Evolutionary conservation across 1,140 invertebrate genomes (phyloP).

Genomic region (Stratiolaelaps scimitus): DNA sequence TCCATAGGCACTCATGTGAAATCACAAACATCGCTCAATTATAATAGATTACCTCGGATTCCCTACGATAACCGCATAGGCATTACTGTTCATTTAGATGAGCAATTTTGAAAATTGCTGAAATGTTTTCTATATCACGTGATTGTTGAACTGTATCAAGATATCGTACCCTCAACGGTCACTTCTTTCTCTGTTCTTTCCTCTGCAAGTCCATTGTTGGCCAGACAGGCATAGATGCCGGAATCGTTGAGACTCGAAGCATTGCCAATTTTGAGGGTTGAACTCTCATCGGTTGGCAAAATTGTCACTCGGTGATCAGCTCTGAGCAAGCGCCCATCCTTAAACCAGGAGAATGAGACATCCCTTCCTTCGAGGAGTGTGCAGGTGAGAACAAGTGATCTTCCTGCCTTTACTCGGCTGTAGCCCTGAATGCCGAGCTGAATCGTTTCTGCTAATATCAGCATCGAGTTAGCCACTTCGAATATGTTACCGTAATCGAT

Average conservation of each 20-base stretch:
- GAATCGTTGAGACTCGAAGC: not conserved
- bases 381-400: slow-evolving; percentile 14
- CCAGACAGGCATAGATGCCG: slow-evolving; percentile 3
- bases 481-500: no score
- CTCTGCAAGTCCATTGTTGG: slow-evolving; percentile 14
- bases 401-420: not conserved
- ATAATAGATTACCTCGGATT: no score
- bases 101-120: no score
- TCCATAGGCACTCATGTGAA: no score
- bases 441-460: not conserved
- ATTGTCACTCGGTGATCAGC: not conserved
- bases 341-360: slow-evolving; percentile 14
- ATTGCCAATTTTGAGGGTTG: not conserved
- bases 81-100: no score
- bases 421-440: not conserved
- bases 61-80: no score
- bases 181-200: not conserved
- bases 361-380: slow-evolving; percentile 18
- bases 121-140: no score
- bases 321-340: slow-evolving; percentile 5
- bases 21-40: no score
- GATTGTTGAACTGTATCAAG: not conserved
- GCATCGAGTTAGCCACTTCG: no score
- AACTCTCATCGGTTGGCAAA: not conserved
- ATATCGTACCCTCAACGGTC: not conserved